Percentiles rank a stretch among this genome's conserved stretches.
Conservation (phyloP, 1,140 invertebrate genomes). For the Aphelenchoides fujianensis region DNA sequence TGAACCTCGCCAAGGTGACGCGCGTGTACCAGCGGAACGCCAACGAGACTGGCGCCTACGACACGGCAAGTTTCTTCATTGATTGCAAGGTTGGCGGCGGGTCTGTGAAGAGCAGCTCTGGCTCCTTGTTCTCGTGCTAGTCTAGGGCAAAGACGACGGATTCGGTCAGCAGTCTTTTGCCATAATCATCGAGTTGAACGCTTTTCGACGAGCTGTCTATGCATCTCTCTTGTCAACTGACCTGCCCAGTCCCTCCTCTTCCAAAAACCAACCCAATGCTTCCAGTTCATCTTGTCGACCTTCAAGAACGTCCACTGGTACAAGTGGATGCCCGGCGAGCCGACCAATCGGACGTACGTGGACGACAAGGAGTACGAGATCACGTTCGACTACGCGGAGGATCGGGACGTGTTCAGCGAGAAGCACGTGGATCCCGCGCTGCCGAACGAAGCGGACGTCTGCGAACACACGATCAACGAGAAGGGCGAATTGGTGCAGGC, state of each 20-base stretch:
- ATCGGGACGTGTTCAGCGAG: background rate
- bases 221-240: too few relatives aligned
- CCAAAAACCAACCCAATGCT: too few relatives aligned
- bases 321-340: background rate
- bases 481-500: slow-evolving; percentile 8
- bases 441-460: background rate
- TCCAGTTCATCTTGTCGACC: slow-evolving; percentile 8
- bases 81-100: too few relatives aligned
- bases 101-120: too few relatives aligned
- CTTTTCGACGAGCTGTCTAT: too few relatives aligned
- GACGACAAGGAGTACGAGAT: slow-evolving; percentile 8
- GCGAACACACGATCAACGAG: slow-evolving; percentile 3
- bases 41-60: background rate
- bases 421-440: background rate
- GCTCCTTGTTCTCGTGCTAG: too few relatives aligned
- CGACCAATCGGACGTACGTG: slow-evolving; percentile 2
- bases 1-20: background rate
- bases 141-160: too few relatives aligned
- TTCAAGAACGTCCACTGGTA: slow-evolving; percentile 9
- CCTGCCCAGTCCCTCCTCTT: too few relatives aligned
- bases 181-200: too few relatives aligned
- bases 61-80: too few relatives aligned
- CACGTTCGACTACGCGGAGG: background rate
- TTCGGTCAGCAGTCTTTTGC: too few relatives aligned
- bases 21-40: background rate